phyloP scores from a whole-genome alignment of 2,113 vertebrate species.

The Callipepla squamata region DNA sequence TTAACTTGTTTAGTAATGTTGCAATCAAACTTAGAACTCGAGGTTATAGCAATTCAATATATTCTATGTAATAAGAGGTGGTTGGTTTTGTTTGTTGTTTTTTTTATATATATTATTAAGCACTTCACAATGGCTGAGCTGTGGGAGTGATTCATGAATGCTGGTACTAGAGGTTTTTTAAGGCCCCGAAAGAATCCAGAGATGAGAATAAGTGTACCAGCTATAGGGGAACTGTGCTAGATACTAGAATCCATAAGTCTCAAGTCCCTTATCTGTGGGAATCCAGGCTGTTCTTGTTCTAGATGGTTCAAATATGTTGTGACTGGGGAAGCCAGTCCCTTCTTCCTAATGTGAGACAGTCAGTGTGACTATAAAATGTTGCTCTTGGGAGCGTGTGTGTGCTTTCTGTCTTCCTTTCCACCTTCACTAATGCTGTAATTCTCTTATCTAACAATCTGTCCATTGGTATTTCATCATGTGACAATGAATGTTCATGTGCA shows the following conservation, averaged over 20 bases:
- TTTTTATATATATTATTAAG: neutral
- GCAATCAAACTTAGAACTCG: neutral
- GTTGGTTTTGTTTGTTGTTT: neutral
- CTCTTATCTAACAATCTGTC: neutral
- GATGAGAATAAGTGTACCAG: neutral
- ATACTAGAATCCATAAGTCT: neutral
- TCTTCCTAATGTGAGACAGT: neutral
- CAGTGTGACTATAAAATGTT: neutral
- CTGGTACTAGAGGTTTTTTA: neutral
- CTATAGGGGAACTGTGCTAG: neutral
- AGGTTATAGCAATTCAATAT: neutral
- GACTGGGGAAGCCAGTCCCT: neutral
- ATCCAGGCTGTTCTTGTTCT: neutral
- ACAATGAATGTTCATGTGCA: neutral
- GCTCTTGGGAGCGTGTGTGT: fast-evolving
- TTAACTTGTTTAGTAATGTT: neutral
- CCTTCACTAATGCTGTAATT: neutral
- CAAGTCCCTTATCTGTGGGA: neutral
- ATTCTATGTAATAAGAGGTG: neutral
- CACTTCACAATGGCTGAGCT: neutral
- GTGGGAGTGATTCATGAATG: neutral
- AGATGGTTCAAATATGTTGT: neutral
- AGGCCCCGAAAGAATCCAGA: neutral
- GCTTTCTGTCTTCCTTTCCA: neutral
- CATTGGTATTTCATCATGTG: neutral